Base-by-base conservation (phyloP, 2,888 invertebrate species). In the Sympetrum striolatum region DNA sequence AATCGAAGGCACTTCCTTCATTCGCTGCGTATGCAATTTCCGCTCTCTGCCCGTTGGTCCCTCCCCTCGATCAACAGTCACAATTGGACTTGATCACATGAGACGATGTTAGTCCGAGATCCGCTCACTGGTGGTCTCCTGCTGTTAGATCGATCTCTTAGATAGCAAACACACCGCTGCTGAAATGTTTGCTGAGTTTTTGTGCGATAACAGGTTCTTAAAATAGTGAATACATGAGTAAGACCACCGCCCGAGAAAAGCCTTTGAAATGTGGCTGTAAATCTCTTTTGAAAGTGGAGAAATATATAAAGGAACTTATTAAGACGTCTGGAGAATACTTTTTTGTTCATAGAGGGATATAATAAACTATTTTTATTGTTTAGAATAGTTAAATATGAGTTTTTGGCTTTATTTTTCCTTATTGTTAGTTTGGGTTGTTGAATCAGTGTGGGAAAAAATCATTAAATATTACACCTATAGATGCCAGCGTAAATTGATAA, bases 191-290 rank as follows among this genome's bases (percentile, higher is more conserved):
- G 31, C 60, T 22, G 64, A 58, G 58, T 60, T 86, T 35, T 86
- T n/a, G 86, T 60, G 81, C 48, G 86, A 86, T 86, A 86, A 60
- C 86, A 37, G 60, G 22, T 37, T 86, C 86, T 48, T 86, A 86
- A 86, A 37, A 86, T 37, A 22, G 35, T 86, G 86, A n/a, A 58
- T 86, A n/a, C 64, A n/a, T 35, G 31, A 73, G 31, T 73, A 31
- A 14, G 31, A 25, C 73, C 31, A 73, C 25, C 31, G 31, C 73
- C 73, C 25, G 73, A 25, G 31, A 73, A 73, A 31, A 14, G 73
- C 53, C 2, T 73, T 31, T 73, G 73, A 73, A 73, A 73, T 25
- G 73, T 3, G 73, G 15, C 73, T 14, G 25, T n/a, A 53, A 53
- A 73, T 25, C 73, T 73, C 73, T 73, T 73, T 73, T 73, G 25